Base-by-base conservation (phyloP, 2,113 vertebrate species). In the Ochotona curzoniae region DNA sequence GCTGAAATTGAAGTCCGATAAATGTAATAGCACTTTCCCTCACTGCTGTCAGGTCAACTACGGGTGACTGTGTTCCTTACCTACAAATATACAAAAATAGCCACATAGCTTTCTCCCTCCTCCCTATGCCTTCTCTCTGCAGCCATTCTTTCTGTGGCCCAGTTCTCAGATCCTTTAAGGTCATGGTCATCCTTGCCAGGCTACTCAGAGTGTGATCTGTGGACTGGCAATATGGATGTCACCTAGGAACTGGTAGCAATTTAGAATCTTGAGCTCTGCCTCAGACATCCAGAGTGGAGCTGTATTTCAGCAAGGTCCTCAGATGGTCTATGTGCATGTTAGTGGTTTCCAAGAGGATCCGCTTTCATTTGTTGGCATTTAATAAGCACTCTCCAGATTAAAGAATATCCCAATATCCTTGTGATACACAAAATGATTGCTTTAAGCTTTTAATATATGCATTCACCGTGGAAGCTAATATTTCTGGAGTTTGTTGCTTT, bases 381-480 rank as follows among this genome's bases (percentile, higher is more conserved):
- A 86, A 54, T 32, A 74, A n/a, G 23, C 54, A 5, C 21, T 78
- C n/a, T 91, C 18, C 11, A 73, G 70, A 83, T 67, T n/a, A 7
- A 74, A 91, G 63, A 93, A 25, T 61, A 76, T 85, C 67, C 80
- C 38, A 73, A 3, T 85, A 74, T 94, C 86, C 51, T 51, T 64
- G 32, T 57, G 25, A 32, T 49, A 17, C 83, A 44, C 38, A 87
- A 91, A 86, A 12, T 1, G 20, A 88, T 93, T 54, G 25, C 64
- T 86, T 86, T 88, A 32, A 67, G 38, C 38, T 93, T 92, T 57
- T 75, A 71, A 47, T 93, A 49, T 63, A 89, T 83, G 83, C 82
- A 83, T 91, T 95, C 85, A 66, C 78, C 30, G 78, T 49, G 8
- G 60, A 86, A 95, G 93, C 32, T 23, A 90, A 30, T 89, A 87